phyloP scores from a whole-genome alignment of 2,888 invertebrate species.

The Apamea anceps region DNA sequence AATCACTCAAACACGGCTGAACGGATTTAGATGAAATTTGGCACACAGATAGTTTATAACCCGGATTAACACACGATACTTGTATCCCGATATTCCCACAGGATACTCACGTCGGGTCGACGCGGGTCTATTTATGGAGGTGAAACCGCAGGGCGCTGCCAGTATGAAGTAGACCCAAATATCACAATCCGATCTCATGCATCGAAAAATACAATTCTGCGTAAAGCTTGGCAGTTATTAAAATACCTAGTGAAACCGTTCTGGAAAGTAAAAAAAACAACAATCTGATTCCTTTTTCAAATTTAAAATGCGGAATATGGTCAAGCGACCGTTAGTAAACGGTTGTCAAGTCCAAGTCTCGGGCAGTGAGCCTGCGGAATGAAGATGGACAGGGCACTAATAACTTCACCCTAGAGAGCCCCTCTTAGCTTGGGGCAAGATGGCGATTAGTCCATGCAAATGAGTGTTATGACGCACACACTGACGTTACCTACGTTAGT shows the following conservation, averaged over 20 bases:
- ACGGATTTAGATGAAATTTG: no score
- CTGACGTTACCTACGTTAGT: neutral
- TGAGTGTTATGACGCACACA: conserved; percentile 53
- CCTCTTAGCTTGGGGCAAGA: conserved; percentile 59
- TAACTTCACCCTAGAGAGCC: conserved; percentile 63
- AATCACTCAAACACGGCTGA: no score
- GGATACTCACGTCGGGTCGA: no score
- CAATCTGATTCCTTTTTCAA: conserved; percentile 38
- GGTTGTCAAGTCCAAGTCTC: conserved; percentile 67
- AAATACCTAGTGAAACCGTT: conserved; percentile 30
- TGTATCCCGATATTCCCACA: no score
- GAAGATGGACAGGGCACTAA: conserved; percentile 70
- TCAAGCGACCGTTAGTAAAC: conserved; percentile 61
- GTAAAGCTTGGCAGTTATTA: conserved; percentile 34
- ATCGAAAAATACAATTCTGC: conserved; percentile 35
- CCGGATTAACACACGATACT: no score
- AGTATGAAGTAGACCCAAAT: conserved; percentile 5
- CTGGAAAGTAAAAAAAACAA: conserved; percentile 17
- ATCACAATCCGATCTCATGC: conserved; percentile 43
- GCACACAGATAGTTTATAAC: no score
- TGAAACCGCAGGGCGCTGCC: no score
- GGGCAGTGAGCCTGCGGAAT: conserved; percentile 63
- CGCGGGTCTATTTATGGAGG: no score
- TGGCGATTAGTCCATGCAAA: conserved; percentile 67
- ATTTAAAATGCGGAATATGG: conserved; percentile 46